Evolutionary conservation across 2,888 invertebrate genomes (phyloP), one percentile per base, ranked within the genome.

Genomic region (Rhamphomyia laevipes): DNA sequence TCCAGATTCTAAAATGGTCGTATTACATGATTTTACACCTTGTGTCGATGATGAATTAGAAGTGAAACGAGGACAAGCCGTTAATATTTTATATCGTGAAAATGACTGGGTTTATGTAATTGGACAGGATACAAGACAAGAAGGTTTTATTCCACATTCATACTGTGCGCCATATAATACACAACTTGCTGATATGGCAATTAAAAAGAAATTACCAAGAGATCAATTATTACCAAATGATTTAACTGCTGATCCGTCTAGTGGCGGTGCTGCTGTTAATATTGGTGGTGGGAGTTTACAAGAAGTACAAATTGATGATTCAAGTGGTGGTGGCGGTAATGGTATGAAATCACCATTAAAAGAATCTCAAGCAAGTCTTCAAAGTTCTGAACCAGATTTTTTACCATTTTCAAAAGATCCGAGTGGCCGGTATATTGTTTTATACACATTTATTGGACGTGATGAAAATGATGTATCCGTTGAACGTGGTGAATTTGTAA

Each of bases 21-120:
- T 93, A 35, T 73, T 93, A 11, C 92, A 93, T 67, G 93, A 94
- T 67, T 95, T 95, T 66, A 87, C 87, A 13, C 93, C 94, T 0
- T 93, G 93, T 65, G 94, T 93, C 2, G 92, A 94, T 66, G 93
- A 94, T 70, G 94, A 95, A 65, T 74, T 95, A 42, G 88, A 90
- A 74, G 84, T 84, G 23, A 86, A 84, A 70, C 76, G 93, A 46
- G 94, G 95, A 46, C 90, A 89, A 77, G 82, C 91, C 63, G 93
- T 94, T n/a, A 91, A 92, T 72, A 85, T 94, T 53, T 72, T 95
- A 53, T 95, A 95, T 69, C 78, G 92, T 57, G 95, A 95, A 69
- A 93, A 94, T 65, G 94, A 95, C 70, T 95, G 95, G 95, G 92
- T 93, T 10, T 95, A 95, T 71, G 93, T 95, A 2, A 90, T 94